Conservation (phyloP, 1,140 invertebrate genomes). For the Pteromalus puparum region DNA sequence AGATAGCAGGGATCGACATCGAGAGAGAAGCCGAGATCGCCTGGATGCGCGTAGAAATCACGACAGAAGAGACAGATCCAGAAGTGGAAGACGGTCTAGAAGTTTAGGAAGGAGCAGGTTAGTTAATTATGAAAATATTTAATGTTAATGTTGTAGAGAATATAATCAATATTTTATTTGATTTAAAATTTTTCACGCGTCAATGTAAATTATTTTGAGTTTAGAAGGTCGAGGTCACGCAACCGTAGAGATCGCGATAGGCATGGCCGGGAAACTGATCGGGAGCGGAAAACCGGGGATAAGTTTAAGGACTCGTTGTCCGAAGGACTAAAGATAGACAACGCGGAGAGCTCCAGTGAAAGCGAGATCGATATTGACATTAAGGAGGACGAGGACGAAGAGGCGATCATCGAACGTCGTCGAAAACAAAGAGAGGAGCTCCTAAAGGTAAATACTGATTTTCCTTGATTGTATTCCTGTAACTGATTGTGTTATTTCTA, state of each 20-base stretch:
- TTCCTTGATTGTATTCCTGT: not conserved
- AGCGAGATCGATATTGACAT: conserved; percentile 86
- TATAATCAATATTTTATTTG: not conserved
- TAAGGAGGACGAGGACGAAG: conserved; percentile 94
- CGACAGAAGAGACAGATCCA: conserved; percentile 64
- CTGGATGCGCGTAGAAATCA: conserved; percentile 58
- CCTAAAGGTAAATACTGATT: conserved; percentile 81
- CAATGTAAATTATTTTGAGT: not conserved
- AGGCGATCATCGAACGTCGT: conserved; percentile 93
- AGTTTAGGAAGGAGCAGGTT: conserved; percentile 65
- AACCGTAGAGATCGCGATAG: conserved; percentile 68
- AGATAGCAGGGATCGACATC: conserved; percentile 58
- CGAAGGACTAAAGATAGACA: conserved; percentile 83
- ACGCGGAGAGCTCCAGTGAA: conserved; percentile 78
- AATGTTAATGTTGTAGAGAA: not conserved
- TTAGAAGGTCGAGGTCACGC: conserved; percentile 64
- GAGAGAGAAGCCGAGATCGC: conserved; percentile 59
- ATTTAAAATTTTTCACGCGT: not conserved
- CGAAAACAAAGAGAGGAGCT: conserved; percentile 93
- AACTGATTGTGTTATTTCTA: not conserved
- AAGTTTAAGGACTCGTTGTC: conserved; percentile 90
- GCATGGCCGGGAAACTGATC: conserved; percentile 44
- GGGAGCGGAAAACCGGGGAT: conserved; percentile 71
- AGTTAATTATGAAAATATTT: not conserved
- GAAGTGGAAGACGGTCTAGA: conserved; percentile 64